Evolutionary conservation across 37 sponge, comb jelly and placozoan genomes (phyloP), one percentile per base, ranked within the genome.

Genomic region (Ianthella basta): DNA sequence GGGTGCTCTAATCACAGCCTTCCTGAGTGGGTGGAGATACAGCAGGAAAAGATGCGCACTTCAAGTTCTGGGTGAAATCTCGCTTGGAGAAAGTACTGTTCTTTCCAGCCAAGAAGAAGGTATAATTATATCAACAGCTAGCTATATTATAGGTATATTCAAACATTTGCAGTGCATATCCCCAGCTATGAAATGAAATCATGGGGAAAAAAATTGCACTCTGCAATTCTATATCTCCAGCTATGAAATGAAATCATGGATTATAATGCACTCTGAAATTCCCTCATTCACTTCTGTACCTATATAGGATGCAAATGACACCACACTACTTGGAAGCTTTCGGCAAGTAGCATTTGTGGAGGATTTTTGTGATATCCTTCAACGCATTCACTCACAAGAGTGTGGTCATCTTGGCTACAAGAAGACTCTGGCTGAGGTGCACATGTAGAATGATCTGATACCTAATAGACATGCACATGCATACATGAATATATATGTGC

Each of bases 371-470:
- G 64, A 61, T 12, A 61, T 61, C 10, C 64, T 61, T 12, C 64
- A 61, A 2, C 29, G 64, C 10, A 10, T 61, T 61, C 64, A 27
- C 14, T 29, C 64, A 61, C 10, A 13, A 61, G 64, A 61, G 10
- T 27, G 64, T 61, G 64, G 64, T 10, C 64, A 61, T n/a, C 64
- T 61, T 61, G 64, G 64, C 14, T 61, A 61, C 29, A 61, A 61
- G 64, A 61, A 72, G 24, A 72, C 65, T 15, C n/a, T 55, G 37
- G 81, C 60, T 80, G 81, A 80, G 39, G 81, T 80, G 81, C 32
- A 39, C 25, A 55, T n/a, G 30, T 79, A 18, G 15, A 18, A 20
- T 57, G 18, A 57, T 20, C 15, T 57, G 59, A 15, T 20, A 57
- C 15, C 18, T 57, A 57, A 18, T 18, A 20, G 18, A 57, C 59